Base-by-base conservation (phyloP, 2,888 invertebrate genomes). In the Galerucella nymphaeae region DNA sequence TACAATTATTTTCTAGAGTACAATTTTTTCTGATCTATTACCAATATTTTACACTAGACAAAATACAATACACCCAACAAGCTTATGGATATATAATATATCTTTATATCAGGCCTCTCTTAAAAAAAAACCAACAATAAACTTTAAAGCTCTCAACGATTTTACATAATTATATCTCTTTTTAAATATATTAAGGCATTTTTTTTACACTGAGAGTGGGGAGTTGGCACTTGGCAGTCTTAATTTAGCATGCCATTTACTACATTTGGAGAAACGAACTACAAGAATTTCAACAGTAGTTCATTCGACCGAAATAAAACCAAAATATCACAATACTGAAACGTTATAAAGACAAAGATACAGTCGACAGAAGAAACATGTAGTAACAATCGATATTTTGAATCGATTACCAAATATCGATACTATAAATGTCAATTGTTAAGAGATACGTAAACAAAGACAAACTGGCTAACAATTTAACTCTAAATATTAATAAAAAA, bases 201-300 rank as follows among this genome's bases (percentile, higher is more conserved):
- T 75, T 73, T 77, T 73, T 77, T 73, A 78, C 77, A 79, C 71
- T 57, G 66, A 71, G 30, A 58, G 64, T 70, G 65, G 45, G 58
- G 61, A 71, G 48, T 81, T 81, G 81, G 81, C 81, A 76, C 73
- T 77, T 75, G 79, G 78, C 80, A 80, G 80, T 81, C 77, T 79
- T 73, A 55, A 38, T 70, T 66, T 55, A 61, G 30, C 30, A 53
- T 63, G 63, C 72, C 68, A 41, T 58, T 66, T 66, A 55, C 30
- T 55, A 63, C 30, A 23, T 45, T 45, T 42, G 42, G n/a, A 63
- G 53, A 62, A 68, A 68, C 42, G 61, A 68, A 68, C 59, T 61
- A 57, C 66, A 57, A 8, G 13, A 41, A 42, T 11, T 11, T 13
- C 1, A 20, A 14, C 16, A 64, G 42, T 69, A 63, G 69, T 69